phyloP scores from a whole-genome alignment of 2,113 vertebrate genomes.

The Lota lota region DNA sequence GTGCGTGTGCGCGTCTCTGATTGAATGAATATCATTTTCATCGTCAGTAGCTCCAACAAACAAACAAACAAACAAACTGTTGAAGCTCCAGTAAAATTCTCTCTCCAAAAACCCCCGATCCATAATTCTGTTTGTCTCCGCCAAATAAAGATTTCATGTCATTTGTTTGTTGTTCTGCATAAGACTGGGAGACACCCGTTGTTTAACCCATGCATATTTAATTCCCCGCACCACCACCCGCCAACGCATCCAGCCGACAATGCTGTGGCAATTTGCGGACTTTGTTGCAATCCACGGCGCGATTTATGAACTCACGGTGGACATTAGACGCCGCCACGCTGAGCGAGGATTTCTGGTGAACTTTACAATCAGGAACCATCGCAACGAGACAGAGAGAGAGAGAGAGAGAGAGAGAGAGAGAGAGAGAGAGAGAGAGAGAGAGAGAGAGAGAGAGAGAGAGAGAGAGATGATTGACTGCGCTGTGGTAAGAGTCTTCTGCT shows the following conservation, averaged over 20 bases:
- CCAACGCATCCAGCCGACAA: slow-evolving; percentile 51
- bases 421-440: slow-evolving; percentile 11
- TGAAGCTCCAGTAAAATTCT: slow-evolving; percentile 37
- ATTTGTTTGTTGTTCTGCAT: slow-evolving; percentile 57
- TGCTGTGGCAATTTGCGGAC: slow-evolving; percentile 38
- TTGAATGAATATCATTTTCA: slow-evolving; percentile 43
- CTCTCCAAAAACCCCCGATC: slow-evolving; percentile 44
- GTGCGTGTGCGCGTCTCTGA: slow-evolving; percentile 6
- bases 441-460: slow-evolving; percentile 19
- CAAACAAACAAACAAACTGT: slow-evolving; percentile 60
- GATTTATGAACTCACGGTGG: slow-evolving; percentile 15
- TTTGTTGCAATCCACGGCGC: slow-evolving; percentile 17
- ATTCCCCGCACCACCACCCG: slow-evolving; percentile 44
- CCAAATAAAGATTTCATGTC: slow-evolving; percentile 68
- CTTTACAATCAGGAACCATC: slow-evolving; percentile 42
- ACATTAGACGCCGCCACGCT: slow-evolving; percentile 27
- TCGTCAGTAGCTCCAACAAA: slow-evolving; percentile 28
- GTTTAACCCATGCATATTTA: slow-evolving; percentile 63
- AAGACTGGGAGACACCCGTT: slow-evolving; percentile 44
- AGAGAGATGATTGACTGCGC: slow-evolving; percentile 36
- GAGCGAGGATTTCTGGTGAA: slow-evolving; percentile 29
- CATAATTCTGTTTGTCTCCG: slow-evolving; percentile 57
- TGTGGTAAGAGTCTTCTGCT: slow-evolving; percentile 39
- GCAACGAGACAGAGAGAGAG: slow-evolving; percentile 15
- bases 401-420: slow-evolving; percentile 17